These are phyloP conservation scores for Canis aureus DNA, from an alignment of 2,113 vertebrate genomes.

Conservation along the genomic window DNA sequence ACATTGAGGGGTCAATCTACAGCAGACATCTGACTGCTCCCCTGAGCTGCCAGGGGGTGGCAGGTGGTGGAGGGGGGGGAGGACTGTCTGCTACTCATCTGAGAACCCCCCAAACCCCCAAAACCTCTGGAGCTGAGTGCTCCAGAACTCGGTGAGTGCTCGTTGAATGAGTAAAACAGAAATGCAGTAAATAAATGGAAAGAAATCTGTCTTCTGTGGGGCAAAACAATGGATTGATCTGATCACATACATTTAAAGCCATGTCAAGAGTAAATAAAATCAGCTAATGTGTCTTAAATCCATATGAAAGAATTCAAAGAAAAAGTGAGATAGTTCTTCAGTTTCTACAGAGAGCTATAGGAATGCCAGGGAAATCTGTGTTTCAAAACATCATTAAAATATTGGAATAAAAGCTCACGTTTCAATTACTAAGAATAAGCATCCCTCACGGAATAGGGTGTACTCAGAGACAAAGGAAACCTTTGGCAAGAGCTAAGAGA, in stretches of 20 bases:
- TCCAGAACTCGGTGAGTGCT: not conserved
- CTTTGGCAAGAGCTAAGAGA: not conserved
- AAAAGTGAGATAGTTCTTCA: not conserved
- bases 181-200: not conserved
- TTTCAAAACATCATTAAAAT: conserved; percentile 1
- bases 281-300: not conserved
- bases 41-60: not conserved
- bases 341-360: conserved; percentile 6
- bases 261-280: not conserved
- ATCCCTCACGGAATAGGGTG: accelerated
- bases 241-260: not conserved
- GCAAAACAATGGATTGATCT: not conserved
- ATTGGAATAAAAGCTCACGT: not conserved
- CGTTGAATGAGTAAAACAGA: not conserved
- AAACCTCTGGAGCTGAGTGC: not conserved
- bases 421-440: not conserved
- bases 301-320: not conserved
- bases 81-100: not conserved
- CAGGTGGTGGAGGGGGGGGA: accelerated
- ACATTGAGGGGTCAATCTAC: no score
- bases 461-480: not conserved
- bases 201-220: not conserved
- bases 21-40: not conserved
- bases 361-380: not conserved
- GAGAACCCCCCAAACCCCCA: not conserved